Conservation (phyloP, 2,888 invertebrate genomes). For the Dryobotodes eremita region DNA sequence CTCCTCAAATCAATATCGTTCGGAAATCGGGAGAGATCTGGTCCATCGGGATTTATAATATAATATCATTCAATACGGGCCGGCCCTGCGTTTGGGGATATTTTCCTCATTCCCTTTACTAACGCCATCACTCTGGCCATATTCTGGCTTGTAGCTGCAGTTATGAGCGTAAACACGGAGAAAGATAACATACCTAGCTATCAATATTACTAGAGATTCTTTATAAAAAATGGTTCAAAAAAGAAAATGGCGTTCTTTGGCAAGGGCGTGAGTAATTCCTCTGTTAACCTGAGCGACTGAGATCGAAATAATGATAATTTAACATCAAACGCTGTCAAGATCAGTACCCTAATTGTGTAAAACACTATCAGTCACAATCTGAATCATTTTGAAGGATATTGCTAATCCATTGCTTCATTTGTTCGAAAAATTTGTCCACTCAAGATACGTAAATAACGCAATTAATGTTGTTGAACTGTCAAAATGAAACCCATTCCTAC, state of each 20-base stretch:
- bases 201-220: not conserved
- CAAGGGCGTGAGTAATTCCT: conserved; percentile 9
- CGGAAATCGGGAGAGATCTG: conserved; percentile 54
- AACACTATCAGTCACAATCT: no score
- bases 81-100: conserved; percentile 45
- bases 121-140: conserved; percentile 49
- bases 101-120: conserved; percentile 52
- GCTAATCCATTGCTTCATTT: no score
- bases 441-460: no score
- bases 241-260: conserved; percentile 4
- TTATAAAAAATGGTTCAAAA: not conserved
- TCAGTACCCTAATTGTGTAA: not conserved
- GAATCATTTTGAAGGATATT: no score
- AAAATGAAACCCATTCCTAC: no score
- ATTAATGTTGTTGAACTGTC: no score
- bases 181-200: not conserved
- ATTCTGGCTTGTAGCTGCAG: conserved; percentile 33
- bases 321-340: conserved; percentile 2
- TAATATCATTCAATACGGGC: conserved; percentile 67
- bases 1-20: conserved; percentile 64
- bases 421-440: no score
- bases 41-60: conserved; percentile 70
- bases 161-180: conserved; percentile 33
- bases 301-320: conserved; percentile 17
- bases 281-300: not conserved